phyloP scores from a whole-genome alignment of 2,113 vertebrate species.

The Ancistrus triradiatus region DNA sequence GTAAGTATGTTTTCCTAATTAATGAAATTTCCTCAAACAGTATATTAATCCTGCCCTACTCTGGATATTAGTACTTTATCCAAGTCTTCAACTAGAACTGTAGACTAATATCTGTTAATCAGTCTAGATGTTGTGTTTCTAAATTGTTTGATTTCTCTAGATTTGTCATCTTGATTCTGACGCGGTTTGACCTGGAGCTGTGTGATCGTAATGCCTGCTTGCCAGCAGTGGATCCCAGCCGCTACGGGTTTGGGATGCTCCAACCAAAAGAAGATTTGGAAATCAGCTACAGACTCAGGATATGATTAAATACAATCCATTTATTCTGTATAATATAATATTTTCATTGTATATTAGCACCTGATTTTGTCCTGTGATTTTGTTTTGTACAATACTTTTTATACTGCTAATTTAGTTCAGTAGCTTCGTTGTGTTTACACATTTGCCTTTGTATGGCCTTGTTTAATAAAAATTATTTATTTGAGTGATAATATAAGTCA shows the following conservation, averaged over 20 bases:
- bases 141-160: slow-evolving; percentile 49
- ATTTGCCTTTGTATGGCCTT: too few species aligned
- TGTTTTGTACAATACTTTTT: neutral
- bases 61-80: too few species aligned
- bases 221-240: slow-evolving; percentile 66
- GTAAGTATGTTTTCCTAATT: slow-evolving; percentile 56
- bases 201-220: slow-evolving; percentile 51
- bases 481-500: too few species aligned
- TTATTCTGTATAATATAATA: slow-evolving; percentile 31
- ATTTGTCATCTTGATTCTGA: slow-evolving; percentile 71
- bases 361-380: neutral
- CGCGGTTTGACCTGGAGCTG: slow-evolving; percentile 69
- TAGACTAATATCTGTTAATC: neutral
- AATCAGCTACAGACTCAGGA: slow-evolving; percentile 63
- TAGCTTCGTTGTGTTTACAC: too few species aligned
- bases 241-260: slow-evolving; percentile 74
- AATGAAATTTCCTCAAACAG: neutral
- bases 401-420: too few species aligned
- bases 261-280: slow-evolving; percentile 67
- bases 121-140: neutral
- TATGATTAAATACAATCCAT: slow-evolving; percentile 20
- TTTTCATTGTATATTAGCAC: neutral
- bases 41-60: too few species aligned
- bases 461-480: too few species aligned
- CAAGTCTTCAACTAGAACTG: too few species aligned